Evolutionary conservation across 2,113 vertebrate species (phyloP), one percentile per base, ranked within the genome.

Genomic region (Rana temporaria): DNA sequence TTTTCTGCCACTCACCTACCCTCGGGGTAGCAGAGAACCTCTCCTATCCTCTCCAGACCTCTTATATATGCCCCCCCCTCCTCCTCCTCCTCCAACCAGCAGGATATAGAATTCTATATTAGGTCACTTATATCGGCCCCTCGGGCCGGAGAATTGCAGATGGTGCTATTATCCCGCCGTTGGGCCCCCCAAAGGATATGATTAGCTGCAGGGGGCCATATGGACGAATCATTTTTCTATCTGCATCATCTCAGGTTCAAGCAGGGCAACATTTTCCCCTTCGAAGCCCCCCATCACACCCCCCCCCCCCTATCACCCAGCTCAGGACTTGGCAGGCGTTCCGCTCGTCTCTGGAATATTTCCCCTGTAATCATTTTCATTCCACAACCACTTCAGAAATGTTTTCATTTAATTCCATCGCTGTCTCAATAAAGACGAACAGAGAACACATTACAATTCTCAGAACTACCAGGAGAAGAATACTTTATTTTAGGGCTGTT

Each of bases 61-160:
- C 38, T 73, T 81, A 64, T 72, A 81, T 72, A 63, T 34, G 2
- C 42, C 6, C 20, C 12, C 19, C 9, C 20, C 64, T 3, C 26
- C 26, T n/a, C n/a, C n/a, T n/a, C n/a, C n/a, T 3, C 3, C 26
- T 3, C 1, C 26, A 30, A 1, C 26, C 26, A 30, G 26, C 18
- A 20, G 79, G 42, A 42, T 48, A 55, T 48, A 5, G 22, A 80
- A 56, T 18, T 55, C 68, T 81, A 81, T 81, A 81, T 81, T 81
- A 72, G 79, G 68, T 15, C 4, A 64, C 26, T 30, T 2, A 30
- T 30, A 30, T 30, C 26, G 26, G 26, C 26, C 26, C 26, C 26
- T 30, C 26, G 1, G 26, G 26, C 30, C 72, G 38, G 38, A 53
- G 24, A 79, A 68, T 64, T 68, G 77, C 22, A 22, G 77, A 79